Percentiles rank a stretch among this genome's conserved stretches.
Evolutionary conservation across 1,140 invertebrate species (phyloP).

Genomic region (Drosophila sulfurigaster): DNA sequence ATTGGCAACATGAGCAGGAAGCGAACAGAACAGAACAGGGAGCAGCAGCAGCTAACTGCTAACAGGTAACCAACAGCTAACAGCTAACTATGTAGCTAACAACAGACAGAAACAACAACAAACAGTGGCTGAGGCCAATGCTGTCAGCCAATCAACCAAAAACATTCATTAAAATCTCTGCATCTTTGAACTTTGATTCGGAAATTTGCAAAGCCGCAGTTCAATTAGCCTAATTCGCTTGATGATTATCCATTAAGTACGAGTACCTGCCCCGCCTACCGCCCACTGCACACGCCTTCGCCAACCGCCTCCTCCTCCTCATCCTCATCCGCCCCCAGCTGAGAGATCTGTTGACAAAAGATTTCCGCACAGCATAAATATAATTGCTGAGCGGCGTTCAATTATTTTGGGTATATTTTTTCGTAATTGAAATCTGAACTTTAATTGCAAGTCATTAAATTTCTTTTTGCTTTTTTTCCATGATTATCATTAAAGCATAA

Average conservation of each 20-base stretch:
- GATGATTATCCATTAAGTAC: conserved; percentile 11
- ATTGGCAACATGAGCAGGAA: conserved; percentile 58
- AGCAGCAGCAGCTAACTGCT: conserved; percentile 3
- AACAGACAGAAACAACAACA: no score
- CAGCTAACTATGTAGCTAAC: no score
- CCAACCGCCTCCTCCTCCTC: not conserved
- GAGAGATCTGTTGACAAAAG: not conserved
- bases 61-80: conserved; percentile 13
- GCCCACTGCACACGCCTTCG: no score
- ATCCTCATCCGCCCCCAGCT: not conserved
- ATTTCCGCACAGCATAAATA: no score
- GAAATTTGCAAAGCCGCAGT: conserved; percentile 14
- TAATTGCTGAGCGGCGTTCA: no score
- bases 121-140: not conserved
- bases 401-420: no score
- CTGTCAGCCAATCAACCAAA: conserved; percentile 21
- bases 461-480: no score
- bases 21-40: conserved; percentile 23
- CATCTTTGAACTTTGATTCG: conserved; percentile 33
- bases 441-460: no score
- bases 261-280: not conserved
- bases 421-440: no score
- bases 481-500: no score
- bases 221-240: conserved; percentile 31
- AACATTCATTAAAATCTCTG: conserved; percentile 55